These are phyloP conservation scores for Spilarctia lutea DNA, from an alignment of 2,888 invertebrate species.

Conservation along the genomic window DNA sequence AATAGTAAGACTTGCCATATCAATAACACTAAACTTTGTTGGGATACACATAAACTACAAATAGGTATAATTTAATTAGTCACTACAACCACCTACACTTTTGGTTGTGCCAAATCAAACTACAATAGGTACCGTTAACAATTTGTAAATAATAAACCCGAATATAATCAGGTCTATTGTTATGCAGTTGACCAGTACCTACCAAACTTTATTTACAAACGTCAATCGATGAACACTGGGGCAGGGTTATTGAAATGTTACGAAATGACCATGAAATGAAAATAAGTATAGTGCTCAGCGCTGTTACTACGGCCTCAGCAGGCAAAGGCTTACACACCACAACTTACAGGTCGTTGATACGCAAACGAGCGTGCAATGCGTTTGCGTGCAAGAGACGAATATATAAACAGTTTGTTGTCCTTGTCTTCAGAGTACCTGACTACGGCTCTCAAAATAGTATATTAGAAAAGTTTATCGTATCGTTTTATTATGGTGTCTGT, in stretches of 20 bases:
- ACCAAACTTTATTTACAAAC: constrained; percentile 66
- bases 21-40: too few relatives aligned
- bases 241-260: constrained; percentile 75
- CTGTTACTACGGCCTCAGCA: constrained; percentile 72
- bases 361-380: constrained; percentile 66
- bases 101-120: constrained; percentile 40
- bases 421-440: constrained; percentile 58
- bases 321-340: constrained; percentile 67
- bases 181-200: constrained; percentile 46
- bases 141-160: constrained; percentile 48
- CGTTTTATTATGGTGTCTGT: background rate
- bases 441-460: constrained; percentile 61
- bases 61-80: background rate
- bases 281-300: constrained; percentile 73
- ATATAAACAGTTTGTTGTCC: constrained; percentile 75
- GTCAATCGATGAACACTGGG: constrained; percentile 60
- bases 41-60: background rate
- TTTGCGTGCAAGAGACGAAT: constrained; percentile 69
- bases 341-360: constrained; percentile 82
- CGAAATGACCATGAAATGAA: constrained; percentile 82
- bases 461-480: constrained; percentile 15
- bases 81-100: constrained; percentile 15
- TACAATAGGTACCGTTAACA: constrained; percentile 42
- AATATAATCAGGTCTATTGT: constrained; percentile 55
- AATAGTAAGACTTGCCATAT: background rate